Evolutionary conservation across 2,113 vertebrate genomes (phyloP).

Genomic region (Prinia subflava): DNA sequence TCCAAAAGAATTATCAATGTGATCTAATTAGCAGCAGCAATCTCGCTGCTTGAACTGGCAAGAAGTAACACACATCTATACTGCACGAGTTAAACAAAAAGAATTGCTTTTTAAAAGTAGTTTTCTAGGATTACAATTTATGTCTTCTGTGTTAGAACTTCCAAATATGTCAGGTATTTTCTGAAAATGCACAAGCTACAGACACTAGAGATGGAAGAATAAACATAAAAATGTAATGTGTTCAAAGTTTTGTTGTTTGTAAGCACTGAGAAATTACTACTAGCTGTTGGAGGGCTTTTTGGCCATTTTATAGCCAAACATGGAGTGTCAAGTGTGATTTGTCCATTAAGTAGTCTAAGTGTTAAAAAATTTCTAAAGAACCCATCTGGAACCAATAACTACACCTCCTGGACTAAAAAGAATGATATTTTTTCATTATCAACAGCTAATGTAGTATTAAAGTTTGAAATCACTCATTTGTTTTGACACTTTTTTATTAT

Average conservation of each 20-base stretch:
- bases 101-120: neutral
- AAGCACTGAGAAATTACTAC: neutral
- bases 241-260: neutral
- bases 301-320: neutral
- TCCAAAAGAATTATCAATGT: neutral
- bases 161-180: neutral
- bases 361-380: neutral
- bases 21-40: constrained; percentile 21
- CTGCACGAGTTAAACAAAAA: neutral
- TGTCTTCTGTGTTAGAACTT: neutral
- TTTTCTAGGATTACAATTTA: neutral
- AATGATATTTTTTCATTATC: neutral
- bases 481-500: constrained; percentile 1
- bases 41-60: neutral
- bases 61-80: neutral
- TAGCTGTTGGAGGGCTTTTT: neutral
- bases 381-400: constrained; percentile 29
- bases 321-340: neutral
- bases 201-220: neutral
- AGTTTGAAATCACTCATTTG: constrained; percentile 1
- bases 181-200: neutral
- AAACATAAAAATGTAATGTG: neutral
- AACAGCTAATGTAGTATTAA: neutral
- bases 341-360: neutral
- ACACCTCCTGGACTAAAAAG: neutral